Base-by-base conservation (phyloP, 2,888 invertebrate genomes). In the Gasteruption jaculator region DNA sequence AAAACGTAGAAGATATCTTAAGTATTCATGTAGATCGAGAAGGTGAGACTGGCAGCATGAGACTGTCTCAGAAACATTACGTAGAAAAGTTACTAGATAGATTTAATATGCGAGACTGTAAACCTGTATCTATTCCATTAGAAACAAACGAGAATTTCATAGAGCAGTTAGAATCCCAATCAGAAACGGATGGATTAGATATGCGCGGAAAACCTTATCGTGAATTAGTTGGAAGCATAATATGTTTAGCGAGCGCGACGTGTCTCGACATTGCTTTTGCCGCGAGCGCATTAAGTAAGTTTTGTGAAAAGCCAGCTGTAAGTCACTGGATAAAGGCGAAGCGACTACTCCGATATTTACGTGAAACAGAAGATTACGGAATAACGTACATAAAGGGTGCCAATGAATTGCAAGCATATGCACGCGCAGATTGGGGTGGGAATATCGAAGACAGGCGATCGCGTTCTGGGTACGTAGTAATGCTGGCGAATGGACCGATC, bases 201-300 rank as follows among this genome's bases (percentile, higher is more conserved):
- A n/a, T n/a, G n/a, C n/a, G n/a, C n/a, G n/a, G n/a, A n/a, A n/a
- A n/a, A 22, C 53, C 54, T 3, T 53, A 52, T 33, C 43, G 49
- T 25, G 51, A 53, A 40, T 30, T 54, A 16, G 11, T 53, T 0
- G 53, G 54, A 1, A 38, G 46, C 2, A 22, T 55, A n/a, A 52
- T 55, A 21, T 53, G 53, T 21, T 34, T 57, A 22, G 40, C 52
- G 2, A 49, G 46, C n/a, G 45, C 43, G 0, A 52, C 48, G 4
- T 39, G 45, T 2, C 53, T 50, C 1, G 52, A 54, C 20, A 48
- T 54, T 26, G 44, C 50, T 1, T 48, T 47, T 22, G 50, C 53
- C 1, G 49, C 46, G 2, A 49, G 32, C 12, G 35, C 29, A 7
- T 33, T 53, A 12, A 52, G 51, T 32, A 21, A 45, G 8, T 57